Conservation (phyloP, 2,888 invertebrate species). For the Allophyes oxyacanthae region DNA sequence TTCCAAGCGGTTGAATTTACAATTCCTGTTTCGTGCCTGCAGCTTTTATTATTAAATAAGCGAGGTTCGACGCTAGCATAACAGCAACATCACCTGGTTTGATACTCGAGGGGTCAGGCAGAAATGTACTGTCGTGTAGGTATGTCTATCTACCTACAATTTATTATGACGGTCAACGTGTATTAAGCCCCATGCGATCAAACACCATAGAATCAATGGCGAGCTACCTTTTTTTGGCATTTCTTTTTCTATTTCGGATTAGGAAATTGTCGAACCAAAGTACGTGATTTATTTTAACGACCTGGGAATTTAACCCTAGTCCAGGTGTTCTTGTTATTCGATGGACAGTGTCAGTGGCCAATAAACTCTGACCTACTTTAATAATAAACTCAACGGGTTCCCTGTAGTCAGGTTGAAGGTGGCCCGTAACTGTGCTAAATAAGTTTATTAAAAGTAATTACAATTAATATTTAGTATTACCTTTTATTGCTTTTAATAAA, state of each 20-base stretch:
- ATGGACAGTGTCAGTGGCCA: conserved; percentile 31
- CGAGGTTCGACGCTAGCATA: conserved; percentile 12
- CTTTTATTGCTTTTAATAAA: too few relatives aligned
- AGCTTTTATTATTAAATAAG: conserved; percentile 40
- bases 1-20: conserved; percentile 34
- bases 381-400: conserved; percentile 47
- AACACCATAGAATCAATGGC: neutral
- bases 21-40: conserved; percentile 38
- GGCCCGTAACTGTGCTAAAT: conserved; percentile 29
- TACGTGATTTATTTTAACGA: neutral
- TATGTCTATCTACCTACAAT: conserved; percentile 13
- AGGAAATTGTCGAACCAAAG: conserved; percentile 2
- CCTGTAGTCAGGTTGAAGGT: conserved; percentile 28
- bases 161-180: conserved; percentile 8
- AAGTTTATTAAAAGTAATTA: too few relatives aligned
- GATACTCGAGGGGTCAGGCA: neutral
- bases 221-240: conserved; percentile 3
- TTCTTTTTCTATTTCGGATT: conserved; percentile 7
- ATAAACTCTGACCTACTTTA: conserved; percentile 56
- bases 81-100: conserved; percentile 9
- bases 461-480: too few relatives aligned
- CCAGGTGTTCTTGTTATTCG: conserved; percentile 29
- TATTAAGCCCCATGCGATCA: conserved; percentile 7
- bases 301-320: conserved; percentile 21
- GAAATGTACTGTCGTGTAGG: too few relatives aligned